phyloP scores from a whole-genome alignment of 2,113 vertebrate genomes.

The Syngnathus scovelli region DNA sequence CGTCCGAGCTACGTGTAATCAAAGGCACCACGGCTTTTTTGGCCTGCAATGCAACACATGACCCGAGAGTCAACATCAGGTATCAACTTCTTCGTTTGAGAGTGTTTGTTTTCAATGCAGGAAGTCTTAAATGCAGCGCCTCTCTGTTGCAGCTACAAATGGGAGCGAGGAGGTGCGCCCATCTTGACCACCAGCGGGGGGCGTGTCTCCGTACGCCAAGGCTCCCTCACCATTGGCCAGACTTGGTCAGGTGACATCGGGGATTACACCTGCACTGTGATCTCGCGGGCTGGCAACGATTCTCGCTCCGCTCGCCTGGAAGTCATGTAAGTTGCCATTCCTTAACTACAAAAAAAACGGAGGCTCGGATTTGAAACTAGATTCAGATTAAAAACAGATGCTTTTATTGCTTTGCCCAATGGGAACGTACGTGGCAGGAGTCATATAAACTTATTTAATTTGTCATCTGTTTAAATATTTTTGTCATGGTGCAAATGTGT shows the following conservation, averaged over 20 bases:
- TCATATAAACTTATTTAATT: background rate
- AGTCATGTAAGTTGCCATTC: conserved; percentile 84
- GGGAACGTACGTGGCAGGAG: background rate
- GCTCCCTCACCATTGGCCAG: conserved; percentile 87
- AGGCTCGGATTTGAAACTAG: background rate
- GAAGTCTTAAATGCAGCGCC: background rate
- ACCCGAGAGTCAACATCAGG: conserved; percentile 82
- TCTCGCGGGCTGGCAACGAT: conserved; percentile 85
- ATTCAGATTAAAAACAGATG: background rate
- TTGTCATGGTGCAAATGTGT: conserved; percentile 1
- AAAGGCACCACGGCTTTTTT: conserved; percentile 88
- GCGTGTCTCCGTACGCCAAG: conserved; percentile 77
- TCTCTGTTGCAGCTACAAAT: conserved; percentile 75
- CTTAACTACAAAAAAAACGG: too few relatives aligned
- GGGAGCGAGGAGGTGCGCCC: conserved; percentile 77
- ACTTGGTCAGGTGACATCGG: conserved; percentile 97
- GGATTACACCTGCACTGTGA: conserved; percentile 86
- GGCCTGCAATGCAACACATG: conserved; percentile 80
- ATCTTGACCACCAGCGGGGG: conserved; percentile 77
- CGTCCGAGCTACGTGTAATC: conserved; percentile 84
- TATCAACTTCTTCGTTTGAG: conserved; percentile 40
- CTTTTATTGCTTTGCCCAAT: background rate
- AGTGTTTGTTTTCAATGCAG: background rate
- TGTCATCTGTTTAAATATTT: background rate
- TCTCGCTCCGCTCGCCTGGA: conserved; percentile 82